phyloP scores from a whole-genome alignment of 2,113 vertebrate genomes.

The Aepyceros melampus region DNA sequence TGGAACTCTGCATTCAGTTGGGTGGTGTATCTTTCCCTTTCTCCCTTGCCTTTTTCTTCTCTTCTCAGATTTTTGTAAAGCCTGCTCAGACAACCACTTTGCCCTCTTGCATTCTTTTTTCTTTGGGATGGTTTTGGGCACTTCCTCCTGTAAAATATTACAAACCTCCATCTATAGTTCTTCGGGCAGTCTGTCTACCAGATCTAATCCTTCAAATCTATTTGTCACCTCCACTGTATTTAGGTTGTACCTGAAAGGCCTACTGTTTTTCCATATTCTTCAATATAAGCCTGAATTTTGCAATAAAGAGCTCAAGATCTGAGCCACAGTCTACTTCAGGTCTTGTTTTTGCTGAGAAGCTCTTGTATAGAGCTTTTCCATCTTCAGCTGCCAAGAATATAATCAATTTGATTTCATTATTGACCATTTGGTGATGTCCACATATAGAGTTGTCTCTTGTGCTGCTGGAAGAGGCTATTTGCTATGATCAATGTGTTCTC shows the following conservation, averaged over 20 bases:
- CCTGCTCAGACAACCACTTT: neutral
- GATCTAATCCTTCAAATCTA: neutral
- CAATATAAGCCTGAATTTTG: neutral
- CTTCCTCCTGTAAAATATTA: neutral
- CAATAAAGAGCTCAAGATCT: neutral
- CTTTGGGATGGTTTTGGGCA: neutral
- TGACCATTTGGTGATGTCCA: neutral
- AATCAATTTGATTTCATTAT: neutral
- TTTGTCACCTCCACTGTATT: neutral
- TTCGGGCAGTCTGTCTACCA: neutral
- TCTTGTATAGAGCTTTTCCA: neutral
- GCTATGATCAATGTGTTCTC: neutral
- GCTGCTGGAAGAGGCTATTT: neutral
- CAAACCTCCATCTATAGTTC: neutral
- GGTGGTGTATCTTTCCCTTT: neutral
- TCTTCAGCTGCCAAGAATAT: neutral
- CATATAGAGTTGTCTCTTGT: neutral
- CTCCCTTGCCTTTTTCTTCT: neutral
- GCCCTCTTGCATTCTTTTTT: neutral
- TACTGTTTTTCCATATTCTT: neutral
- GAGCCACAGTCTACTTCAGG: neutral
- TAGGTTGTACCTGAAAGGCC: neutral
- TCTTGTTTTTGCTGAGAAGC: neutral
- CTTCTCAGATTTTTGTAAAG: neutral
- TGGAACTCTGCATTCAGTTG: neutral